These are phyloP conservation scores for Istiophorus platypterus DNA, from an alignment of 2,113 vertebrate genomes.

Conservation along the genomic window DNA sequence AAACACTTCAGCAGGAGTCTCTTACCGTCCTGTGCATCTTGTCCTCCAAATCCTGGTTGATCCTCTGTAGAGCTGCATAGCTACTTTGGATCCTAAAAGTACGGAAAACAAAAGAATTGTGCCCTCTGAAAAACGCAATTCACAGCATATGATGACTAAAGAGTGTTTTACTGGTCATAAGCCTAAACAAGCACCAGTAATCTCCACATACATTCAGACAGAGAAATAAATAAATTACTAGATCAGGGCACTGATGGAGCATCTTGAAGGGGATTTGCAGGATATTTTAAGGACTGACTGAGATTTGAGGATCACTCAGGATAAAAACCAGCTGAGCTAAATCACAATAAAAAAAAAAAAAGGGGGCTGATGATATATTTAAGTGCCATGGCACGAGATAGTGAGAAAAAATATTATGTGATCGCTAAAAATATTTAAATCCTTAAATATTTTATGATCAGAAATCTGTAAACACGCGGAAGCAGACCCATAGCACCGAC, in stretches of 20 bases:
- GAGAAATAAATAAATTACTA: slow-evolving; percentile 25
- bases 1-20: slow-evolving; percentile 57
- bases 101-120: slow-evolving; percentile 37
- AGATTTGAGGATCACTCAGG: slow-evolving; percentile 47
- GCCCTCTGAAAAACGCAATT: slow-evolving; percentile 7
- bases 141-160: slow-evolving; percentile 8
- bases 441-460: slow-evolving; percentile 22
- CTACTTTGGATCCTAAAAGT: slow-evolving; percentile 93
- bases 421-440: slow-evolving; percentile 1
- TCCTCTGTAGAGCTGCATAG: slow-evolving; percentile 94
- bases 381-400: background rate
- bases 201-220: slow-evolving; percentile 9
- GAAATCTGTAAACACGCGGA: slow-evolving; percentile 27
- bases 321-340: slow-evolving; percentile 35
- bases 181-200: slow-evolving; percentile 15
- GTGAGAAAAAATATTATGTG: background rate
- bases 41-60: slow-evolving; percentile 98
- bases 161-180: slow-evolving; percentile 7
- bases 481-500: background rate
- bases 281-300: slow-evolving; percentile 39
- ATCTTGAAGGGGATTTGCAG: slow-evolving; percentile 38
- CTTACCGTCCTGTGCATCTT: slow-evolving; percentile 95
- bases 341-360: slow-evolving; percentile 16
- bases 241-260: slow-evolving; percentile 2
- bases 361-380: slow-evolving; percentile 16